Percentiles rank a stretch among this genome's conserved stretches.
phyloP scores from a whole-genome alignment of 2,888 invertebrate species.

The Campoplex nolae region DNA sequence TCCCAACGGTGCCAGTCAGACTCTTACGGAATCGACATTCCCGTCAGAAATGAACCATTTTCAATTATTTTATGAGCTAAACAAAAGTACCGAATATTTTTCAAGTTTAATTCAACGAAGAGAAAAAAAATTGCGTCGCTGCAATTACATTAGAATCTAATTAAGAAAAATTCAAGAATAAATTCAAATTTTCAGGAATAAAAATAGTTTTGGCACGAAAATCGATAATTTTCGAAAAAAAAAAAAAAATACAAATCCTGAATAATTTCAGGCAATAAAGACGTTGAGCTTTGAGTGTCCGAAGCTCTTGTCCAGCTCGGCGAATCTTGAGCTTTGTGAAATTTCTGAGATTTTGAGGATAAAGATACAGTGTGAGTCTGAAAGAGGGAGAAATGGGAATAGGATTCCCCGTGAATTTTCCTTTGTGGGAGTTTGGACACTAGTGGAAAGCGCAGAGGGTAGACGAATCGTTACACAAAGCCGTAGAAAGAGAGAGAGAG shows the following conservation, averaged over 20 bases:
- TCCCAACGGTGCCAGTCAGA: slow-evolving; percentile 12
- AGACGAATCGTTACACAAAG: slow-evolving; percentile 50
- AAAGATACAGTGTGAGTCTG: not conserved
- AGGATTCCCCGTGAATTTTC: slow-evolving; percentile 22
- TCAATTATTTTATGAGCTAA: not conserved
- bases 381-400: not conserved
- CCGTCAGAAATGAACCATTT: not conserved
- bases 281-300: not conserved
- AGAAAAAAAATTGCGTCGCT: not conserved
- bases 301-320: not conserved
- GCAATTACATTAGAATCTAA: not conserved
- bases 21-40: not conserved
- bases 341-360: not conserved
- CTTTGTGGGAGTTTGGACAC: slow-evolving; percentile 37
- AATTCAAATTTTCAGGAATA: not conserved
- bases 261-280: not conserved
- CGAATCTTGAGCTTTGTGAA: too few relatives aligned
- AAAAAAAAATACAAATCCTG: too few relatives aligned
- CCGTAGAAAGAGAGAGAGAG: slow-evolving; percentile 28
- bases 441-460: slow-evolving; percentile 10
- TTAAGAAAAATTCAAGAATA: not conserved
- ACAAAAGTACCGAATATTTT: not conserved
- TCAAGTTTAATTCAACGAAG: too few relatives aligned
- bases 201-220: too few relatives aligned
- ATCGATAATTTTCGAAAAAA: not conserved